A percentile compares a stretch with the other conserved stretches of the same genome.
Evolutionary conservation across 2,888 invertebrate species (phyloP).

Genomic region (Drosophila silvestris): DNA sequence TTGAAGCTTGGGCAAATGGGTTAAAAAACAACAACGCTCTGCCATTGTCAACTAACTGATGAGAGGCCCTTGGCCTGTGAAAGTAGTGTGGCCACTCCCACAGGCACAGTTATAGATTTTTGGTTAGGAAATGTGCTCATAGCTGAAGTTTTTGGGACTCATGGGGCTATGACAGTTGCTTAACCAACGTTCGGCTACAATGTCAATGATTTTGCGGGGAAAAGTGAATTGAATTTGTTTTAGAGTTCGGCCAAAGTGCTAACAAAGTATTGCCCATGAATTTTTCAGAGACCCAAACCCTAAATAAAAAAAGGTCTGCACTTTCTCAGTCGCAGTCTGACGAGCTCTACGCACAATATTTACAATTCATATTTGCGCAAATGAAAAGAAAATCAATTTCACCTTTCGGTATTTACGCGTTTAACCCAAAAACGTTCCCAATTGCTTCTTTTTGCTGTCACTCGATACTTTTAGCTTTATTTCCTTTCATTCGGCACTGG

Average conservation of each 20-base stretch:
- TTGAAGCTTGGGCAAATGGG: slow-evolving; percentile 60
- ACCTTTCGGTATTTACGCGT: slow-evolving; percentile 83
- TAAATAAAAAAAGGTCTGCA: slow-evolving; percentile 56
- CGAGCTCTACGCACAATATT: slow-evolving; percentile 79
- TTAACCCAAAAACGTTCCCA: slow-evolving; percentile 78
- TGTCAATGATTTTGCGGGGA: slow-evolving; percentile 43
- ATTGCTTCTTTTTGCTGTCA: slow-evolving; percentile 26
- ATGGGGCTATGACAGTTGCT: slow-evolving; percentile 48
- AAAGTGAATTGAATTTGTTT: slow-evolving; percentile 70
- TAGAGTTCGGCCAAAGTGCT: slow-evolving; percentile 51
- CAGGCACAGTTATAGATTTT: slow-evolving; percentile 59
- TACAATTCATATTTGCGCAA: slow-evolving; percentile 84
- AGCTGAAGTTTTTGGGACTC: slow-evolving; percentile 8
- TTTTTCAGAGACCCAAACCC: slow-evolving; percentile 54
- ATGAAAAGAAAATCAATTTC: slow-evolving; percentile 85
- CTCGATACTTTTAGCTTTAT: slow-evolving; percentile 36
- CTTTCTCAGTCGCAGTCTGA: slow-evolving; percentile 65
- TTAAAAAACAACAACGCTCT: slow-evolving; percentile 61
- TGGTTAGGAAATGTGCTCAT: slow-evolving; percentile 28
- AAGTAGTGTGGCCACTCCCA: slow-evolving; percentile 63
- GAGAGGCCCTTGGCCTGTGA: slow-evolving; percentile 32
- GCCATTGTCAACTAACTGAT: slow-evolving; percentile 43
- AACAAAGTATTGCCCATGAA: slow-evolving; percentile 65
- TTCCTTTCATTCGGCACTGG: background rate
- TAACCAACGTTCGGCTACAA: slow-evolving; percentile 50